Evolutionary conservation across 2,888 invertebrate species (phyloP), one percentile per base, ranked within the genome.

Genomic region (Caenorhabditis sulstoni): DNA sequence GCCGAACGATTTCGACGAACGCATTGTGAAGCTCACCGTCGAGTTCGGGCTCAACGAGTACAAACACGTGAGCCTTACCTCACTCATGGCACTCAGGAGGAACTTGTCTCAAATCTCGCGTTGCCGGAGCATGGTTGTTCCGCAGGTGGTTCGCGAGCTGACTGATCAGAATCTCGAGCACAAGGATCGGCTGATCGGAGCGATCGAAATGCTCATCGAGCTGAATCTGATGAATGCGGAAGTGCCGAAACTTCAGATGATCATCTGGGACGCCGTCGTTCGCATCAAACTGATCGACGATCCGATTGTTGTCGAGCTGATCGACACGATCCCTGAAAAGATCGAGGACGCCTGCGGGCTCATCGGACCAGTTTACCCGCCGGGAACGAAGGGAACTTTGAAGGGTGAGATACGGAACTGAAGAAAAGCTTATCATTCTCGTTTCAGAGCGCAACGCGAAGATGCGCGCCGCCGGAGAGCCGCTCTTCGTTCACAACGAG

Each of bases 41-140:
- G 58, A 61, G 12, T 18, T 70, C 9, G 44, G 66, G 22, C 16
- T 77, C 53, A 77, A 77, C 50, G 77, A 77, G 12, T 77, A 77
- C 22, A 49, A 59, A 3, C 50, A 52, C 20, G 68, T 77, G 3
- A 47, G 61, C 12, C 23, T 29, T 0, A 12, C 12, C 0, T 65
- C 70, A 0, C 0, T 16, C 0, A 16, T 18, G 8, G 44, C 3
- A 18, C 14, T 71, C 35, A 57, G 29, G 35, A 18, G 20, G 1
- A 59, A 59, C 39, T 7, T 20, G 8, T 11, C 23, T 3, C 59
- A 70, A 20, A 12, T 77, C 1, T 49, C 29, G n/a, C 65, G 53
- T 0, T 77, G 65, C 20, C 70, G 70, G 14, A 49, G 71, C 14
- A 55, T 41, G n/a, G 12, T 77, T 5, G 23, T 77, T 16, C 70